phyloP scores from a whole-genome alignment of 2,888 invertebrate genomes.

The Globia sparganii region DNA sequence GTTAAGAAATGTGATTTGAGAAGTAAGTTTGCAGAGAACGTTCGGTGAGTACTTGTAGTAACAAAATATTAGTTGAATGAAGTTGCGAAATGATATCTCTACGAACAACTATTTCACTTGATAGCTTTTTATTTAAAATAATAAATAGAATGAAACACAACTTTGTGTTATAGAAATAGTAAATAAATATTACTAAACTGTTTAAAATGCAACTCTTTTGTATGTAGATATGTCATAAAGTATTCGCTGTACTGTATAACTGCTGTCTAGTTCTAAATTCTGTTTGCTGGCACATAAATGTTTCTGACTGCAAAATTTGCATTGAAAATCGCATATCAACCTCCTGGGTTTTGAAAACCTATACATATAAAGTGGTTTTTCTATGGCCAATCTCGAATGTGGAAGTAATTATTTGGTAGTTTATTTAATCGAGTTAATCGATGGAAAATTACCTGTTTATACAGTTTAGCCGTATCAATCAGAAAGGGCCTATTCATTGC shows the following conservation, averaged over 20 bases:
- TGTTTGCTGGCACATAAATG: constrained; percentile 11
- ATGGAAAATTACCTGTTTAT: not conserved
- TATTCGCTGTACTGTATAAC: not conserved
- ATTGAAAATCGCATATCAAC: constrained; percentile 6
- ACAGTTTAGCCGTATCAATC: not conserved
- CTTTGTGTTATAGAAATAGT: not conserved
- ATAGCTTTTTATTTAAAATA: not conserved
- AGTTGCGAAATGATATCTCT: constrained; percentile 1
- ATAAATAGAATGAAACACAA: not conserved
- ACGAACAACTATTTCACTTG: not conserved
- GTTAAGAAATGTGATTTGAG: constrained; percentile 54
- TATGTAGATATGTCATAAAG: not conserved
- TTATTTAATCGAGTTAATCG: not conserved
- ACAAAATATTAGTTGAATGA: constrained; percentile 31
- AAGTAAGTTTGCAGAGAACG: constrained; percentile 57
- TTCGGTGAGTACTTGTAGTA: constrained; percentile 66
- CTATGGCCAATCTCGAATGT: not conserved
- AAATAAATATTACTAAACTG: not conserved
- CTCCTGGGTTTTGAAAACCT: not conserved
- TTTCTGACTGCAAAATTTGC: constrained; percentile 19
- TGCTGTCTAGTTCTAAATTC: constrained; percentile 7
- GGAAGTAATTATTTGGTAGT: not conserved
- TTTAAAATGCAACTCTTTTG: not conserved
- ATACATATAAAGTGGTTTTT: not conserved
- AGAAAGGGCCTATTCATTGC: not conserved